phyloP scores from a whole-genome alignment of 2,888 invertebrate species.

The Pterostichus madidus region DNA sequence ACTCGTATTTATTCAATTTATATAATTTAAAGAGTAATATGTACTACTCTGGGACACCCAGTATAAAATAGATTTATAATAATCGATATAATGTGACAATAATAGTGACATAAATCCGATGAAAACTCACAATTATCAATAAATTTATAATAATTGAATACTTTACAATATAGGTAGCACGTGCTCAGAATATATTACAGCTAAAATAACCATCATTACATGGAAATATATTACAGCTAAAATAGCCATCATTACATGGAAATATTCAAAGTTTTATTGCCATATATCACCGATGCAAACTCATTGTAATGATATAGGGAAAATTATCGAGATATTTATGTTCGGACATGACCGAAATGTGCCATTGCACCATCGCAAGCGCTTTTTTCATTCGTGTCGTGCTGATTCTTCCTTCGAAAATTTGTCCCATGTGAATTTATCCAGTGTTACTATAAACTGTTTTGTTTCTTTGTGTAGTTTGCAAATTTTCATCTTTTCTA shows the following conservation, averaged over 20 bases:
- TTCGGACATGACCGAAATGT: not conserved
- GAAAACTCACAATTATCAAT: constrained; percentile 26
- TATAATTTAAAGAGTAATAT: constrained; percentile 6
- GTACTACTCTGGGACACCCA: not conserved
- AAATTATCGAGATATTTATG: constrained; percentile 43
- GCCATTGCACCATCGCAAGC: not conserved
- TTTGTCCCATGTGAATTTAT: not conserved
- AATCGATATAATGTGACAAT: constrained; percentile 34
- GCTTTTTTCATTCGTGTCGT: not conserved
- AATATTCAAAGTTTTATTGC: constrained; percentile 51
- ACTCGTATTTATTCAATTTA: not conserved
- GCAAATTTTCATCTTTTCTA: too few species aligned
- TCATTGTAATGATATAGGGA: constrained; percentile 50
- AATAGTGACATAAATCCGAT: constrained; percentile 44
- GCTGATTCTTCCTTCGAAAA: not conserved
- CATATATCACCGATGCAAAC: constrained; percentile 24
- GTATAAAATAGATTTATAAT: constrained; percentile 37
- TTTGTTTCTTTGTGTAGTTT: too few species aligned
- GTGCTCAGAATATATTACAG: constrained; percentile 26
- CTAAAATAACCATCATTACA: constrained; percentile 44
- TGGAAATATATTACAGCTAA: constrained; percentile 43
- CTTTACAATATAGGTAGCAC: constrained; percentile 14
- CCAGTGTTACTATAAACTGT: not conserved
- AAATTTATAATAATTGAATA: constrained; percentile 46
- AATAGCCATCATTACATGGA: constrained; percentile 43